Base-by-base conservation (phyloP, 2,113 vertebrate species). In the pig (Sus scrofa) region DNA sequence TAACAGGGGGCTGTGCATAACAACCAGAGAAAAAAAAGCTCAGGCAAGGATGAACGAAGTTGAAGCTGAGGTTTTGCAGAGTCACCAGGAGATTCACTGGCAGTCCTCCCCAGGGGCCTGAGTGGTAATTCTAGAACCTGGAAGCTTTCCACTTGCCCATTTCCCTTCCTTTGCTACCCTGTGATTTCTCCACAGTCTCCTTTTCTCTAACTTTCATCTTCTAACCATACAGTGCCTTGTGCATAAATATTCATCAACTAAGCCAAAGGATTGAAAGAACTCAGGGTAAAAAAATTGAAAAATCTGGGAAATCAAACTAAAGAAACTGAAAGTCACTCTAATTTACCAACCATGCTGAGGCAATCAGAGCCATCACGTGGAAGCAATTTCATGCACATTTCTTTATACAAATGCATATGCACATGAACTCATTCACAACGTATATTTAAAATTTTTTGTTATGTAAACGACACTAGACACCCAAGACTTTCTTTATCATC, bases 41-140 rank as follows among this genome's bases (percentile, higher is more conserved):
- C n/a, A 14, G 19, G 32, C 22, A 82, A n/a, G n/a, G n/a, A n/a
- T n/a, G n/a, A n/a, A n/a, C n/a, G n/a, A 78, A 78, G 19, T 12
- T 39, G 71, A 52, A 71, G 8, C 14, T n/a, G n/a, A n/a, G n/a
- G n/a, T 58, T 65, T 2, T 12, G 19, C 16, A 44, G 22, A 39
- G 50, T 3, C 11, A 10, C 20, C 18, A 0, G 13, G 3, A 75
- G 37, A 60, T n/a, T n/a, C n/a, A 44, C 2, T 8, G 3, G 12
- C 44, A 63, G 77, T 22, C 16, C 3, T 27, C 32, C 7, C 0
- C 34, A n/a, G 24, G 20, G 27, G 20, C 34, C 37, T 44, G 50
- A n/a, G n/a, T n/a, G n/a, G n/a, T n/a, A n/a, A n/a, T n/a, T n/a
- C n/a, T n/a, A n/a, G n/a, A n/a, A 52, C 22, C 50, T n/a, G 7